Evolutionary conservation across 2,888 invertebrate genomes (phyloP).

Genomic region (Ochropleura leucogaster): DNA sequence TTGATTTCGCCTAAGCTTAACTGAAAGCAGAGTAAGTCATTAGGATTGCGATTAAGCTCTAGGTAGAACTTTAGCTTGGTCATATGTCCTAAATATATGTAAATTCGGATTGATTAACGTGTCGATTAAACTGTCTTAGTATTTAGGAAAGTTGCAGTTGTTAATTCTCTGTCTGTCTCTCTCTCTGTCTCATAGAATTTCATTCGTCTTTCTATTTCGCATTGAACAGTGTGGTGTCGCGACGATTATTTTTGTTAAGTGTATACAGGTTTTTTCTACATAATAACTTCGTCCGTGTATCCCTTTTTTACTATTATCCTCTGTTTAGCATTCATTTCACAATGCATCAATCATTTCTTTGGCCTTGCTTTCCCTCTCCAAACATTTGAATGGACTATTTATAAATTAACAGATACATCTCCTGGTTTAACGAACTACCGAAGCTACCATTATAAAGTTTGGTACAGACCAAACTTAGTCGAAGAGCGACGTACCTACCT

Average conservation of each 20-base stretch:
- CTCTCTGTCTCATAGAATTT: too few species aligned
- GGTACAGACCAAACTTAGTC: neutral
- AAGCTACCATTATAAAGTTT: conserved; percentile 3
- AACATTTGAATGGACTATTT: neutral
- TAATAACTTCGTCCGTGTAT: too few species aligned
- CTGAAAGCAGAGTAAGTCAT: neutral
- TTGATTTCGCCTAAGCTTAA: neutral
- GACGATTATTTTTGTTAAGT: too few species aligned
- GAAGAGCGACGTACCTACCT: neutral
- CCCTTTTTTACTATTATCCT: too few species aligned
- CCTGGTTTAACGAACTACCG: neutral
- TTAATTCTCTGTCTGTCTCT: neutral
- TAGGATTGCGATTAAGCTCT: neutral
- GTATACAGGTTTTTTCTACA: too few species aligned
- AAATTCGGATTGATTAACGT: neutral
- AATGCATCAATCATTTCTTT: too few species aligned
- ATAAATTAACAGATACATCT: neutral
- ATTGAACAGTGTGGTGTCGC: too few species aligned
- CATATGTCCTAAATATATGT: neutral
- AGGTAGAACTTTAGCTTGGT: neutral
- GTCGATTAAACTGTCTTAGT: neutral
- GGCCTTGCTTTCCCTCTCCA: too few species aligned
- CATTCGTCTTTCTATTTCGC: too few species aligned
- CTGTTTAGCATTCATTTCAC: too few species aligned
- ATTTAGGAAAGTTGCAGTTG: neutral